Evolutionary conservation across 2,888 invertebrate species (phyloP), one percentile per base, ranked within the genome.

Genomic region (Rhagophthalmus giganteus): DNA sequence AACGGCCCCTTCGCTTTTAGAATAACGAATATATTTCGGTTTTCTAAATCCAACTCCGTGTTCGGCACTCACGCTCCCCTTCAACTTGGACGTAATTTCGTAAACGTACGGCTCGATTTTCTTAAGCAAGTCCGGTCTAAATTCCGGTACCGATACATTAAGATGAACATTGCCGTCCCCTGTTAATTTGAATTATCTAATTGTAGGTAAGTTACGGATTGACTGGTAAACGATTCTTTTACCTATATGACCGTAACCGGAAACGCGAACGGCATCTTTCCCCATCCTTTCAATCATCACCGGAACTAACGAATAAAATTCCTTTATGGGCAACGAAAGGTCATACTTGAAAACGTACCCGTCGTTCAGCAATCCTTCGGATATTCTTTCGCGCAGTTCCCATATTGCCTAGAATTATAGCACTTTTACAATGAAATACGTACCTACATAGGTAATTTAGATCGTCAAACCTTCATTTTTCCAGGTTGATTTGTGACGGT

Each of bases 311-410:
- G 86, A 82, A 73, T 98, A 98, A 75, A 94, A 97, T 45, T 86
- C 74, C 5, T 81, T 75, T 26, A 90, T 75, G 0, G 97, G 97
- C 47, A 98, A 72, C 0, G 97, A 96, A 2, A 99, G 82, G 72
- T 99, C 99, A 71, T 97, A 97, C 71, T 97, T 97, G 75, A 90
- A 96, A 38, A 90, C 86, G 74, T 93, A 95, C 4, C 96, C 96
- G 60, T 91, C 90, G 6, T 76, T 71, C 49, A 88, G 69, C 8
- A 90, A 79, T 0, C 88, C 86, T 53, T 86, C 87, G 1, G 93
- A 83, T 32, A 96, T 87, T 46, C 87, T 79, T 75, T 97, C 97
- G 28, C 97, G 81, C 3, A 96, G 72, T 46, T 84, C 81, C 96
- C 96, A 97, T 45, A 97, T 83, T 34, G 81, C 79, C 85, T 84